phyloP scores from a whole-genome alignment of 2,113 vertebrate species.

The Myxocyprinus asiaticus region DNA sequence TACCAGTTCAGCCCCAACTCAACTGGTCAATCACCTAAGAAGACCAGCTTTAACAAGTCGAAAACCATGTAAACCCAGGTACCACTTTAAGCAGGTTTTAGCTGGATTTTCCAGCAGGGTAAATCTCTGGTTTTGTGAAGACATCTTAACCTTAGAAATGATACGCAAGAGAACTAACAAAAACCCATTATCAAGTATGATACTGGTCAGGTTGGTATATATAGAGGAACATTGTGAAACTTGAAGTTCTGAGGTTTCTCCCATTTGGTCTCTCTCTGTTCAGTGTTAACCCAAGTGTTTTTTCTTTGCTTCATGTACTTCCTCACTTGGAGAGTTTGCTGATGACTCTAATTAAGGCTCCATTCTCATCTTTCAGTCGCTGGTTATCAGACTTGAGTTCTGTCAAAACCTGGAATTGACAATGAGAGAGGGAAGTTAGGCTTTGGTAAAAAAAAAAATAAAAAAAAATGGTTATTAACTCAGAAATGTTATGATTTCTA shows the following conservation, averaged over 20 bases:
- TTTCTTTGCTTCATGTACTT: not conserved
- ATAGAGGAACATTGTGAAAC: too few relatives aligned
- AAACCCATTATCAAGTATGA: not conserved
- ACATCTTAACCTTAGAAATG: not conserved
- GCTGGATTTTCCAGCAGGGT: not conserved
- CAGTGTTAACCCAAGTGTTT: not conserved
- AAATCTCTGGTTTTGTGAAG: not conserved
- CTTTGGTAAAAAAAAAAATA: too few relatives aligned
- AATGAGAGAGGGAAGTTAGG: not conserved
- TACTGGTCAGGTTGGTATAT: not conserved
- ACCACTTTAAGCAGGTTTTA: not conserved
- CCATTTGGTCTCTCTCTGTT: constrained; percentile 14
- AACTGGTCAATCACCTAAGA: too few relatives aligned
- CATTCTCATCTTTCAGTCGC: constrained; percentile 96
- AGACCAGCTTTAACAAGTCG: not conserved
- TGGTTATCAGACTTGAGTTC: constrained; percentile 98
- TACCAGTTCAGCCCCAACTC: too few relatives aligned
- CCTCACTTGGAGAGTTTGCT: constrained; percentile 96
- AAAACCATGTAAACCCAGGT: not conserved
- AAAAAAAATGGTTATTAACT: too few relatives aligned
- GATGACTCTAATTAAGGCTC: constrained; percentile 96
- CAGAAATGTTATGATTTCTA: too few relatives aligned
- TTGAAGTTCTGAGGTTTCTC: not conserved
- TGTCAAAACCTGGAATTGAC: constrained; percentile 81
- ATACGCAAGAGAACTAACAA: not conserved